Conservation (phyloP, 2,113 vertebrate species). For the Semnornis frantzii region DNA sequence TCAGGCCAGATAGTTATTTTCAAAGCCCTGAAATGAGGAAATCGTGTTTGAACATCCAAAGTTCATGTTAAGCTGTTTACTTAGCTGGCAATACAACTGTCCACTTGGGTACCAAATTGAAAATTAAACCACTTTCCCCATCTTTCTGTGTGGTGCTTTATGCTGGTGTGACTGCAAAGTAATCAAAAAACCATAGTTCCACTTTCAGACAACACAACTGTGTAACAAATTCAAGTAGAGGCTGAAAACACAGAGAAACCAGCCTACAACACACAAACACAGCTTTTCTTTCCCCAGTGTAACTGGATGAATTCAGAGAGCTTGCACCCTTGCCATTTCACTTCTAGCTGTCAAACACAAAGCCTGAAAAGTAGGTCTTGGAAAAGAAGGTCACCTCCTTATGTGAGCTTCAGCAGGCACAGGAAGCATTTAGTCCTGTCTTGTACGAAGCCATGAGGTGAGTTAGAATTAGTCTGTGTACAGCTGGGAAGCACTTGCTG, state of each 20-base stretch:
- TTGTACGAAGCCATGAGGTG: background rate
- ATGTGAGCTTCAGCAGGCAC: background rate
- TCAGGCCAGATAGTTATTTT: background rate
- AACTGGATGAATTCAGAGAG: background rate
- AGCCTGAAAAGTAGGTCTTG: background rate
- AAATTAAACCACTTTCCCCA: background rate
- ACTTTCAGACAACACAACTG: background rate
- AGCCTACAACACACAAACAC: background rate
- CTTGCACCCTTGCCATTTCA: background rate
- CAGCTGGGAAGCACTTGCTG: background rate
- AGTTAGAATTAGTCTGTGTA: background rate
- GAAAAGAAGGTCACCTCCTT: background rate
- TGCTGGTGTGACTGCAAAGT: background rate
- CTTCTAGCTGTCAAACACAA: background rate
- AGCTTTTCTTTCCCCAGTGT: background rate
- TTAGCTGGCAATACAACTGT: background rate
- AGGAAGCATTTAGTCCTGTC: background rate
- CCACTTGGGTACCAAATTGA: rapidly evolving
- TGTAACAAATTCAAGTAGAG: background rate
- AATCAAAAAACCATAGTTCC: background rate
- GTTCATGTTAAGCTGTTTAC: background rate
- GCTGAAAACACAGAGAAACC: background rate
- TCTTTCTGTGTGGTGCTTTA: background rate
- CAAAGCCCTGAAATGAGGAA: background rate
- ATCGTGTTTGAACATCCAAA: background rate